phyloP scores from a whole-genome alignment of 1,140 invertebrate genomes.

The Diorhabda sublineata region DNA sequence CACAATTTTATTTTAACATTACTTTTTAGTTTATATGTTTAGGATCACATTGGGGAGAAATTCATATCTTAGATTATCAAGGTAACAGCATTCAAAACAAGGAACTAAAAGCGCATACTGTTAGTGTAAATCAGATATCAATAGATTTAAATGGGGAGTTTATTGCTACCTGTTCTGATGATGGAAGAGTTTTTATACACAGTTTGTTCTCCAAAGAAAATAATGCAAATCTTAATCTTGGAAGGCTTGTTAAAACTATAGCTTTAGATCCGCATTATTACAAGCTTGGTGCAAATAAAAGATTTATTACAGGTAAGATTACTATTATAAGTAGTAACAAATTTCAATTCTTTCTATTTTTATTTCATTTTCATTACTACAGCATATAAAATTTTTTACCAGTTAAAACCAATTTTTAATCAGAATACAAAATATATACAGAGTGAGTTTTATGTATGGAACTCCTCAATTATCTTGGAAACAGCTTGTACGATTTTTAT shows the following conservation, averaged over 20 bases:
- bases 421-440: too few species aligned
- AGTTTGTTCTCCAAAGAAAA: constrained; percentile 81
- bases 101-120: constrained; percentile 73
- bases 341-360: too few species aligned
- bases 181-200: constrained; percentile 75
- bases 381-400: too few species aligned
- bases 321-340: background rate
- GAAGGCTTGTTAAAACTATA: constrained; percentile 80
- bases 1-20: constrained; percentile 10
- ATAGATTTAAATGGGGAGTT: constrained; percentile 89
- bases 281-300: constrained; percentile 67
- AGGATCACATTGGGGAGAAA: constrained; percentile 85
- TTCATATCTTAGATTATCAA: constrained; percentile 88
- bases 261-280: constrained; percentile 85
- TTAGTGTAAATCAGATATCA: constrained; percentile 90
- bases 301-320: constrained; percentile 75
- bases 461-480: too few species aligned
- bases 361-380: too few species aligned
- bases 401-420: too few species aligned
- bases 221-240: constrained; percentile 73
- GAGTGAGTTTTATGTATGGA: too few species aligned
- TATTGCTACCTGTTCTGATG: constrained; percentile 91
- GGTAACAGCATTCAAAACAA: constrained; percentile 74
- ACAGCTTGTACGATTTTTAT: too few species aligned
- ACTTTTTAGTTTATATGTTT: constrained; percentile 78